Percentiles rank a stretch among this genome's conserved stretches.
phyloP scores from a whole-genome alignment of 2,888 invertebrate genomes.

The Liopterus haemorrhoidalis region DNA sequence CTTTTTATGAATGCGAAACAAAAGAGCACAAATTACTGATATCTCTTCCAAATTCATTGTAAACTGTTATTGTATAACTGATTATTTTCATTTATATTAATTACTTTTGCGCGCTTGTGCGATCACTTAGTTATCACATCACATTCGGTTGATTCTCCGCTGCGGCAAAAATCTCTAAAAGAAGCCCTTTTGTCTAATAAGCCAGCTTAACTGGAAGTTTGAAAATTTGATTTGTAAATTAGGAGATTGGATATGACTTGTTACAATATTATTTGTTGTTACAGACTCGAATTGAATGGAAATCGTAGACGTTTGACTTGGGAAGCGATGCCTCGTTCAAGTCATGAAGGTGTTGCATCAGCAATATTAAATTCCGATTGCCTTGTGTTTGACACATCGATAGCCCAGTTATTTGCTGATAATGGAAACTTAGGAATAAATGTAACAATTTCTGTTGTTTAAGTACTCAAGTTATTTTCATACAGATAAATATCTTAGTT shows the following conservation, averaged over 20 bases:
- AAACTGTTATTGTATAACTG: too few species aligned
- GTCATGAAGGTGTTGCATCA: constrained; percentile 96
- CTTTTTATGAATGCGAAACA: too few species aligned
- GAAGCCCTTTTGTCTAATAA: too few species aligned
- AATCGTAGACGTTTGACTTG: constrained; percentile 91
- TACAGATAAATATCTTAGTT: constrained; percentile 1
- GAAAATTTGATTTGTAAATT: neutral
- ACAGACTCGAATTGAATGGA: constrained; percentile 90
- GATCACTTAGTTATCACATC: too few species aligned
- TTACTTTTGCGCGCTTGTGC: too few species aligned
- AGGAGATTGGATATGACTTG: neutral
- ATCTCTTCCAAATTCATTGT: too few species aligned
- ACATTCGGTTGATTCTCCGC: too few species aligned
- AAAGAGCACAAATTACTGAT: too few species aligned
- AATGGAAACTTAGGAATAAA: constrained; percentile 99
- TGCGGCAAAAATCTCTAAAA: too few species aligned
- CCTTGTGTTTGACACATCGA: constrained; percentile 95
- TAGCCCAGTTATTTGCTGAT: constrained; percentile 97
- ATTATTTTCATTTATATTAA: too few species aligned
- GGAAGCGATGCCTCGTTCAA: constrained; percentile 98
- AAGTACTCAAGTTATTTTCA: too few species aligned
- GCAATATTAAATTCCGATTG: constrained; percentile 98
- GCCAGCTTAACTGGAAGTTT: constrained; percentile 19
- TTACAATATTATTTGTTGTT: constrained; percentile 18
- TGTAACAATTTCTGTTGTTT: constrained; percentile 95